Conservation (phyloP, 1,140 invertebrate genomes). For the Drosophila hydei region DNA sequence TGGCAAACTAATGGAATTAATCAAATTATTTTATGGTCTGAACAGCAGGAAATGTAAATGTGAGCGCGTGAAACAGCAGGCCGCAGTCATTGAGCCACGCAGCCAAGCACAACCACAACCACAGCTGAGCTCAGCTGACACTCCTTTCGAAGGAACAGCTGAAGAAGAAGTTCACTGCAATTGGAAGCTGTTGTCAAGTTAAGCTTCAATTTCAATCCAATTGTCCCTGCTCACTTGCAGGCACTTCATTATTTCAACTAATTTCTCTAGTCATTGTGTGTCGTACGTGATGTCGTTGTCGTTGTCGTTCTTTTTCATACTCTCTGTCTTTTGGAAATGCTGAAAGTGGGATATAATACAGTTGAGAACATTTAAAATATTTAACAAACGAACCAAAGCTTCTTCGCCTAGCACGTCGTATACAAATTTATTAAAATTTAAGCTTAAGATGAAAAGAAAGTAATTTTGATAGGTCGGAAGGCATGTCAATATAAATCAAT, state of each 20-base stretch:
- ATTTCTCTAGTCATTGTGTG: conserved; percentile 31
- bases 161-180: conserved; percentile 16
- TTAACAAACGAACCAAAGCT: not conserved
- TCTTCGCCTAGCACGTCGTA: too few species aligned
- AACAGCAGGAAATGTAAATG: conserved; percentile 74
- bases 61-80: conserved; percentile 33
- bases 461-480: too few species aligned
- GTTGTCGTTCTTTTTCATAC: conserved; percentile 20
- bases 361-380: not conserved
- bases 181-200: conserved; percentile 12
- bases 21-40: conserved; percentile 76
- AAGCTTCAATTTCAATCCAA: conserved; percentile 13
- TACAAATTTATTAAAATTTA: too few species aligned
- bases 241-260: conserved; percentile 29
- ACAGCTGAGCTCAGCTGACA: conserved; percentile 17
- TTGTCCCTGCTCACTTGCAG: conserved; percentile 25
- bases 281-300: conserved; percentile 54
- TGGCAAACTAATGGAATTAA: conserved; percentile 73
- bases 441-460: too few species aligned
- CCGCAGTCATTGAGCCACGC: not conserved
- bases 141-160: conserved; percentile 6
- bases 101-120: not conserved
- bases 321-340: not conserved
- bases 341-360: not conserved
- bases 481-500: too few species aligned